Evolutionary conservation across 2,888 invertebrate species (phyloP), one percentile per base, ranked within the genome.

Genomic region (Elaeidobius kamerunicus): DNA sequence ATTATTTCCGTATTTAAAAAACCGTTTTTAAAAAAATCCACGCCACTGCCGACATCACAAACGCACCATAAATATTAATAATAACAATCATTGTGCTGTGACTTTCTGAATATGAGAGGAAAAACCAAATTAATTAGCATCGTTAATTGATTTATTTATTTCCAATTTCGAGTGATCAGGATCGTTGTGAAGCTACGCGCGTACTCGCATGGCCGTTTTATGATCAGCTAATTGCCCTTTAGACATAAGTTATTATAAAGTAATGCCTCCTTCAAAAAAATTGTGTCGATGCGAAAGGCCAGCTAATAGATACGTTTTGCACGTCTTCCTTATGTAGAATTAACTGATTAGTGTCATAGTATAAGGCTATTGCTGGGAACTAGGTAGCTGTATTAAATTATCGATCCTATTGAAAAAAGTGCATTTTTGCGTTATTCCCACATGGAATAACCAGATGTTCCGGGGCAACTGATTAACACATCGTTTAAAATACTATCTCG

Each of bases 11-110:
- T n/a, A n/a, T n/a, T n/a, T n/a, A n/a, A n/a, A n/a, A n/a, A n/a
- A n/a, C n/a, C n/a, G n/a, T n/a, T n/a, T n/a, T n/a, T n/a, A n/a
- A n/a, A n/a, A n/a, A n/a, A n/a, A n/a, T n/a, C n/a, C n/a, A n/a
- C n/a, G n/a, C n/a, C n/a, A n/a, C n/a, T n/a, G n/a, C n/a, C n/a
- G n/a, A n/a, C 19, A 30, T 27, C 18, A 19, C 17, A 63, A 60
- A 63, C 63, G 63, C 62, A 52, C 60, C 61, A 67, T 67, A 67
- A 68, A 67, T 68, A 67, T 68, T 68, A 65, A 67, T 67, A 63
- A 62, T 62, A 57, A 63, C 63, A 64, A 64, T 61, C 62, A 64
- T 64, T 65, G 63, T 58, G 63, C 64, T 19, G 44, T 44, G 55
- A 62, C 60, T 63, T 61, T 63, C 65, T 61, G 57, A 58, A 61